Evolutionary conservation across 2,113 vertebrate genomes (phyloP), one percentile per base, ranked within the genome.

Genomic region (Ammospiza nelsoni): DNA sequence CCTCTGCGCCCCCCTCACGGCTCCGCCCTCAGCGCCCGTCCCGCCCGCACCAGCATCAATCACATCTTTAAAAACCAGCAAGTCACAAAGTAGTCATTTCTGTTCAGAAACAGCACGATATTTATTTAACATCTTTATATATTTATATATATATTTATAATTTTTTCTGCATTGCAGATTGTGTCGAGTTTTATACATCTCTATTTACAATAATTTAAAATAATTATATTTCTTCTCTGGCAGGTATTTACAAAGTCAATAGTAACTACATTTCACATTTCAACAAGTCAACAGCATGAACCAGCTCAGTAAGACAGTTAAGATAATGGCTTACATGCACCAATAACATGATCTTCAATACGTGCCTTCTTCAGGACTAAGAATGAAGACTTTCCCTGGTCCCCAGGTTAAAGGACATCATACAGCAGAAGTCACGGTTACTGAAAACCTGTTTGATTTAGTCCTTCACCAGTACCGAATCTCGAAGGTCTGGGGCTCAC

Each of bases 141-240:
- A 98, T 97, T 96, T 55, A 20, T 55, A 55, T 87, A 21, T 86
- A 61, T 95, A 86, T 91, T 82, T 95, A 92, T 96, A 91, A 23
- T 19, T 71, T 75, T 95, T 98, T 98, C 98, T 99, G 98, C 98
- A 98, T 98, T 97, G 98, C 98, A 98, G 98, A 98, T 94, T 97
- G 95, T 97, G 98, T 98, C 94, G 72, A 97, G 96, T 97, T 99
- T 99, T 99, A 97, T 99, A 99, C 98, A 99, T 98, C 97, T 98
- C 96, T 99, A 99, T 99, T 98, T 99, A 99, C 98, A 99, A 96
- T 96, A 98, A 98, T 98, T 99, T 99, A 99, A 99, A 99, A 99
- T 99, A 98, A 98, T 98, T 98, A 98, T 92, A 98, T 98, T 98
- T 98, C 96, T 97, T 98, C 97, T 98, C 97, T 98, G 97, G 96